Percentiles rank a stretch among this genome's conserved stretches.
Conservation (phyloP, 2,797 vertebrate species). For the Spheniscus humboldti region DNA sequence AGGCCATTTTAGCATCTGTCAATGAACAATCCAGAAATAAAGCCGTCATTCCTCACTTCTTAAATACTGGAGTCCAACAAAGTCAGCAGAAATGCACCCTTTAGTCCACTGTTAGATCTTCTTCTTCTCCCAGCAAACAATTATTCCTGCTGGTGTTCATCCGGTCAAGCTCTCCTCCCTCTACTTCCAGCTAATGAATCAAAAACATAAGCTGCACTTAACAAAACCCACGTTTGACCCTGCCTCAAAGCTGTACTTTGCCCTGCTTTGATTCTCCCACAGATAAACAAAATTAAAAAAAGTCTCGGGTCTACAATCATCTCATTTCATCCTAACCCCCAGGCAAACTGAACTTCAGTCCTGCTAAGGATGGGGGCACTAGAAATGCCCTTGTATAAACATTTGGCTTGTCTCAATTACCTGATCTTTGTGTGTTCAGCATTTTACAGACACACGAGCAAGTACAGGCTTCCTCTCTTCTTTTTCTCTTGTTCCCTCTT, state of each 20-base stretch:
- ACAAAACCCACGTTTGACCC: slow-evolving; percentile 4
- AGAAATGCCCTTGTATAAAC: slow-evolving; percentile 39
- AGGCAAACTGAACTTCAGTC: slow-evolving; percentile 44
- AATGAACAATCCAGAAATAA: neutral
- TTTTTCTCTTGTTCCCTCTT: neutral
- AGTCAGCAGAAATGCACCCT: slow-evolving; percentile 24
- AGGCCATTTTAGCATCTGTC: neutral
- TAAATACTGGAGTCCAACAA: neutral
- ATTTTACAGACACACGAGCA: neutral
- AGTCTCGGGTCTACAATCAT: slow-evolving; percentile 30
- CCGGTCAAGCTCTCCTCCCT: neutral
- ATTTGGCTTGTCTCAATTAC: slow-evolving; percentile 54
- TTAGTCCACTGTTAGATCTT: neutral
- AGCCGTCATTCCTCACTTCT: neutral
- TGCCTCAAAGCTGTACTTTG: slow-evolving; percentile 15
- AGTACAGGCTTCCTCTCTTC: neutral
- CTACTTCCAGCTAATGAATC: neutral
- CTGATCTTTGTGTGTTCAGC: slow-evolving; percentile 29
- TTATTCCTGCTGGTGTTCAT: neutral
- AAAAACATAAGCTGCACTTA: slow-evolving; percentile 15
- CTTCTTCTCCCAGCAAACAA: slow-evolving; percentile 2
- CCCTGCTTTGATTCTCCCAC: neutral
- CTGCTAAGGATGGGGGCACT: neutral
- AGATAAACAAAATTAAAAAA: neutral
- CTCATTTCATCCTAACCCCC: slow-evolving; percentile 21